Conservation (phyloP, 2,888 invertebrate species). For the Drosophila demipolita region DNA sequence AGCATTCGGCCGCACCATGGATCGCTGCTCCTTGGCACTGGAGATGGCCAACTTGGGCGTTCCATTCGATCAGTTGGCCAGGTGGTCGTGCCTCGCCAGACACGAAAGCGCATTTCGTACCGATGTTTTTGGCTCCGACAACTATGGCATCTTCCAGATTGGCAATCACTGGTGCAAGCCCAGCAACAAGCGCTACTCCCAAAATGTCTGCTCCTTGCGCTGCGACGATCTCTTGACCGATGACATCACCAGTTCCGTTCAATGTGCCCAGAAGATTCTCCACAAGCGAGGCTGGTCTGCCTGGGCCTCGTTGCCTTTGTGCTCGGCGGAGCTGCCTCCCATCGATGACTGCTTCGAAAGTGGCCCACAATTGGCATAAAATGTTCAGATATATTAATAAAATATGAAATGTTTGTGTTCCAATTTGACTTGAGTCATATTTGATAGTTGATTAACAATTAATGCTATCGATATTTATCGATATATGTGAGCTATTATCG, state of each 20-base stretch:
- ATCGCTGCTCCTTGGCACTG: slow-evolving; percentile 2
- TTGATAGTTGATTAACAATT: background rate
- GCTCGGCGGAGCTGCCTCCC: background rate
- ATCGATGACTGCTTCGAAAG: slow-evolving; percentile 4
- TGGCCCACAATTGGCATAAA: background rate
- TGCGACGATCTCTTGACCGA: slow-evolving; percentile 7
- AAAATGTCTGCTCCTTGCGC: background rate
- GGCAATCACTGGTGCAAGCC: slow-evolving; percentile 12
- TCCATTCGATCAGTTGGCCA: background rate
- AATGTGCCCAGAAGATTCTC: slow-evolving; percentile 6
- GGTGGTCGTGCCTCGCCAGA: slow-evolving; percentile 1
- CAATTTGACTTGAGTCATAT: background rate
- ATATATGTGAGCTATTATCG: background rate
- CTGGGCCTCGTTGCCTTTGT: background rate
- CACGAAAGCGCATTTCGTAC: slow-evolving; percentile 13
- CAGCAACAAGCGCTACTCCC: background rate
- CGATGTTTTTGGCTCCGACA: slow-evolving; percentile 1
- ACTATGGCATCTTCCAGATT: slow-evolving; percentile 16
- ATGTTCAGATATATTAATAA: too few relatives aligned
- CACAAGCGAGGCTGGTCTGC: background rate
- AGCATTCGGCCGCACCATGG: slow-evolving; percentile 1
- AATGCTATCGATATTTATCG: background rate
- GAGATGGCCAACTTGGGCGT: slow-evolving; percentile 6
- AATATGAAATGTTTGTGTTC: too few relatives aligned
- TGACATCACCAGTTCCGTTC: slow-evolving; percentile 4